Evolutionary conservation across 1,140 invertebrate genomes (phyloP).

Genomic region (Lordiphosa collinella): DNA sequence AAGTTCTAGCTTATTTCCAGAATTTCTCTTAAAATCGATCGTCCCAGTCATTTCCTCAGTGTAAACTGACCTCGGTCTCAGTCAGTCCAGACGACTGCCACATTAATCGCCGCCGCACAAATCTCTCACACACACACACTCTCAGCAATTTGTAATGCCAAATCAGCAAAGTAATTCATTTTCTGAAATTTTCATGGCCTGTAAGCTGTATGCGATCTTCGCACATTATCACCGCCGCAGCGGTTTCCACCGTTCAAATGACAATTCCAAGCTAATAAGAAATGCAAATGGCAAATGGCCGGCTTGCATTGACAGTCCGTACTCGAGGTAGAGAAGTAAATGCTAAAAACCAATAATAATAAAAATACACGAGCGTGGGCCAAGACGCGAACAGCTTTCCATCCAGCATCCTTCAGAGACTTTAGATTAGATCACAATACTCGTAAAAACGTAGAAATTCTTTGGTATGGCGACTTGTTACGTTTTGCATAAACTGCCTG

Average conservation of each 20-base stretch:
- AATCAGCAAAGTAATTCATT: constrained; percentile 71
- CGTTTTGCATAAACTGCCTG: constrained; percentile 69
- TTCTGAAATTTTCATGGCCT: constrained; percentile 23
- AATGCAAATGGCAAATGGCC: constrained; percentile 62
- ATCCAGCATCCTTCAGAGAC: constrained; percentile 36
- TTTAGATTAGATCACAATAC: constrained; percentile 66
- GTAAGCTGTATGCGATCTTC: constrained; percentile 40
- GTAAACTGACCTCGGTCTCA: background rate
- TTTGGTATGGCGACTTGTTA: constrained; percentile 40
- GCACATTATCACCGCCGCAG: constrained; percentile 43
- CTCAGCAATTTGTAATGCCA: constrained; percentile 25
- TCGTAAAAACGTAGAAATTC: constrained; percentile 53
- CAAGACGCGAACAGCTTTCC: constrained; percentile 12
- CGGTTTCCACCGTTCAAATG: constrained; percentile 24
- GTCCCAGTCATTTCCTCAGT: background rate
- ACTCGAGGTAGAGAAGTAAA: constrained; percentile 29
- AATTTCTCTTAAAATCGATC: too few species aligned
- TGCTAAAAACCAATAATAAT: constrained; percentile 72
- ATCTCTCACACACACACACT: constrained; percentile 17
- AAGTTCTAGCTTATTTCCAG: too few species aligned
- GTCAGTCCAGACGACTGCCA: background rate
- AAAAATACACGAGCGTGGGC: constrained; percentile 72
- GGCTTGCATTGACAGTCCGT: background rate
- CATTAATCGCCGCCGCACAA: background rate
- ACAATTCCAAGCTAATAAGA: constrained; percentile 65